Evolutionary conservation across 37 sponge, comb jelly and placozoan genomes (phyloP).

Genomic region (Beroe ovata): DNA sequence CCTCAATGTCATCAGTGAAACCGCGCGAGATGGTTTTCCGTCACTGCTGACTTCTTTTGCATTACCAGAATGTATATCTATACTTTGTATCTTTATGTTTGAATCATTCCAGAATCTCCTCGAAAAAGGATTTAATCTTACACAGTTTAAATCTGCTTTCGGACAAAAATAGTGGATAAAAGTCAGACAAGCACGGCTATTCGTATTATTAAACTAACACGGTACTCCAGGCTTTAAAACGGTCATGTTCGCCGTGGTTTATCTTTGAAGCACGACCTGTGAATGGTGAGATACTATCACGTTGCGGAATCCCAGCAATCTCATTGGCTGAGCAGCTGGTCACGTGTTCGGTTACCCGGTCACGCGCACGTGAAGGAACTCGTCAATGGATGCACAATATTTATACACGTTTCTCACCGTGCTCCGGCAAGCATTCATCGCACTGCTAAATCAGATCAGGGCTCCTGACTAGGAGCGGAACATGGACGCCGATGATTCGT

Average conservation of each 20-base stretch:
- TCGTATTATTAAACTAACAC: background rate
- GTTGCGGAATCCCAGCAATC: background rate
- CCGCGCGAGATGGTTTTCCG: no score
- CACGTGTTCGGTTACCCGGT: background rate
- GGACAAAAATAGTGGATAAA: background rate
- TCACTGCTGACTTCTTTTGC: no score
- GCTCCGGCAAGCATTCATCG: background rate
- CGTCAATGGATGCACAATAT: slow-evolving; percentile 56
- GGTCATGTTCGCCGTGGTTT: background rate
- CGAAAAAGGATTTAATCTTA: background rate
- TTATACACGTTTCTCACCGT: slow-evolving; percentile 57
- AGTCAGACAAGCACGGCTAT: background rate
- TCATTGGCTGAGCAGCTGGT: background rate
- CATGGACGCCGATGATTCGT: no score
- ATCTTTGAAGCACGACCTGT: background rate
- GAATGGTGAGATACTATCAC: background rate
- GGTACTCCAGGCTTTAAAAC: background rate
- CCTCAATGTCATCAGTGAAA: no score
- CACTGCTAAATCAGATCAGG: background rate
- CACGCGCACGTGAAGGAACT: slow-evolving; percentile 25
- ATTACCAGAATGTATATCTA: no score
- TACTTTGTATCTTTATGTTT: no score
- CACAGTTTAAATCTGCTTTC: background rate
- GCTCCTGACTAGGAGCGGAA: background rate
- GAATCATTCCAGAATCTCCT: background rate